A percentile compares a stretch with the other conserved stretches of the same genome.
phyloP scores from a whole-genome alignment of 2,797 vertebrate genomes.

The Gymnocypris eckloni region DNA sequence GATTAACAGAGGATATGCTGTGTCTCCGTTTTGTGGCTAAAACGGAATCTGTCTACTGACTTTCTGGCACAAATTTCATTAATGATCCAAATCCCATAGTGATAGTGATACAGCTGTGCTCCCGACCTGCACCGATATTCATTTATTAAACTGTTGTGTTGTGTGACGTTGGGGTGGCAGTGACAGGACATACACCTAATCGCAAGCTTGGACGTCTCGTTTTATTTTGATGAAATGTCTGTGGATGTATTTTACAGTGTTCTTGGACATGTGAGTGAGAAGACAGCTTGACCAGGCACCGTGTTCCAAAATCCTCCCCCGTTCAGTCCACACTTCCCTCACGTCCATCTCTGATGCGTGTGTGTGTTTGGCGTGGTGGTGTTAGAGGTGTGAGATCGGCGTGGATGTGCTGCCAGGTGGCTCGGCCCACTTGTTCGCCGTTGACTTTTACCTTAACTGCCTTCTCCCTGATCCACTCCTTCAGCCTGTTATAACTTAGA shows the following conservation, averaged over 20 bases:
- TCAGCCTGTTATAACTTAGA: slow-evolving; percentile 3
- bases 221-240: slow-evolving; percentile 61
- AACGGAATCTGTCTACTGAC: slow-evolving; percentile 66
- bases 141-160: slow-evolving; percentile 2
- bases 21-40: slow-evolving; percentile 74
- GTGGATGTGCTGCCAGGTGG: slow-evolving; percentile 61
- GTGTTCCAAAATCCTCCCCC: slow-evolving; percentile 86
- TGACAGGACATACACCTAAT: background rate
- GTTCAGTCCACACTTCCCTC: slow-evolving; percentile 85
- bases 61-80: slow-evolving; percentile 65
- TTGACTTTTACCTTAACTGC: slow-evolving; percentile 61
- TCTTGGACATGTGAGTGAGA: slow-evolving; percentile 84
- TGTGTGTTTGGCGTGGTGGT: slow-evolving; percentile 59
- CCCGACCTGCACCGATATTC: background rate
- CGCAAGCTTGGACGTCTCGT: background rate
- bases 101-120: slow-evolving; percentile 24
- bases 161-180: background rate
- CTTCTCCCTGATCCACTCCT: slow-evolving; percentile 12
- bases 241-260: slow-evolving; percentile 77
- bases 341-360: slow-evolving; percentile 82
- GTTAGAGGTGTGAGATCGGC: slow-evolving; percentile 67
- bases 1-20: slow-evolving; percentile 81
- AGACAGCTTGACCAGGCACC: slow-evolving; percentile 86
- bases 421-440: slow-evolving; percentile 60
- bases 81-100: slow-evolving; percentile 59